Conservation (phyloP, 2,797 vertebrate species). For the Lutjanus campechanus region DNA sequence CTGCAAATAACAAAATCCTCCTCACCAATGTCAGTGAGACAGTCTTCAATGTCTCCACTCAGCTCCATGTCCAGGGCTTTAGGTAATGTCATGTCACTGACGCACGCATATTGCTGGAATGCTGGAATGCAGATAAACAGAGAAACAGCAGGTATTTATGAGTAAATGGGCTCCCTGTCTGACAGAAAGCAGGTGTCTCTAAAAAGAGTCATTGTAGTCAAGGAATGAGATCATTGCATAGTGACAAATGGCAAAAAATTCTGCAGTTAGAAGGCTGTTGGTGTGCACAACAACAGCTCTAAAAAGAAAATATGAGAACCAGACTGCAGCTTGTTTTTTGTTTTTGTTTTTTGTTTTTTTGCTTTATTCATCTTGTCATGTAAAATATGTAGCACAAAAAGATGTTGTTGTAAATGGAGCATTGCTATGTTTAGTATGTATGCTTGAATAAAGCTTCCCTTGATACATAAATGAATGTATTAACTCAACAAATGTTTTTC, state of each 20-base stretch:
- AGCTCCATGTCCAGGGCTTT: slow-evolving; percentile 82
- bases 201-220: not conserved
- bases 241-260: not conserved
- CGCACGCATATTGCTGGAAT: slow-evolving; percentile 75
- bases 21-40: slow-evolving; percentile 84
- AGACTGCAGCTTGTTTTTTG: not conserved
- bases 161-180: not conserved
- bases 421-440: not conserved
- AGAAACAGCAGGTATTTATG: slow-evolving; percentile 12
- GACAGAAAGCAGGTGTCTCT: not conserved
- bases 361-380: not conserved
- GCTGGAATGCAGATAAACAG: slow-evolving; percentile 59
- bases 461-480: not conserved
- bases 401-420: not conserved
- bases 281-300: not conserved
- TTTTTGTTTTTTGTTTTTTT: no score
- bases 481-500: not conserved
- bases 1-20: not conserved
- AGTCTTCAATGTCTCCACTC: slow-evolving; percentile 84
- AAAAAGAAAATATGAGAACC: not conserved
- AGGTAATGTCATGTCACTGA: slow-evolving; percentile 76
- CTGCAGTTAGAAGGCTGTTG: not conserved
- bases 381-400: not conserved
- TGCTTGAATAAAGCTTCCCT: not conserved
- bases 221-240: not conserved